Percentiles rank a stretch among this genome's conserved stretches.
Evolutionary conservation across 1,140 invertebrate species (phyloP).

Genomic region (Dendrolimus kikuchii): DNA sequence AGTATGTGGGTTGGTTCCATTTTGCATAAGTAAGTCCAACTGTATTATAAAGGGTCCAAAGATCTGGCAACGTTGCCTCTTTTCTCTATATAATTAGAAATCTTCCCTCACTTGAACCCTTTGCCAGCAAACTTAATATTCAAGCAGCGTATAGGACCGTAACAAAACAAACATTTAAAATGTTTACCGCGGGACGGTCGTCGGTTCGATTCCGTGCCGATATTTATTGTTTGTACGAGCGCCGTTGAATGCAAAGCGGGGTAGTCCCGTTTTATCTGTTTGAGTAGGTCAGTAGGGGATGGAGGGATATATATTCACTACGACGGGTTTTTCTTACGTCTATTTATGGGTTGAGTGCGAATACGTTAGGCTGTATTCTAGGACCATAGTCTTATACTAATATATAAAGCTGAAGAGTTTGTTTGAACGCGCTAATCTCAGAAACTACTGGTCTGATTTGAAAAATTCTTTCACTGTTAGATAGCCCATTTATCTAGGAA

Average conservation of each 20-base stretch:
- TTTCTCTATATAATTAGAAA: background rate
- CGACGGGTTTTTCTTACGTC: no score
- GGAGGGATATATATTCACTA: background rate
- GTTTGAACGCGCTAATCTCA: no score
- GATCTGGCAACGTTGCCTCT: no score
- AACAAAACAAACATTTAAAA: constrained; percentile 14
- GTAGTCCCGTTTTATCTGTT: constrained; percentile 1
- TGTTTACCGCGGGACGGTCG: constrained; percentile 1
- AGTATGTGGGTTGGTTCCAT: no score
- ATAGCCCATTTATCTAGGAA: no score
- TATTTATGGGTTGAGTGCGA: background rate
- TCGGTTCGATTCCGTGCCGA: constrained; percentile 11
- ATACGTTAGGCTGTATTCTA: background rate
- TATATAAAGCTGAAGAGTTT: background rate
- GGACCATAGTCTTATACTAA: background rate
- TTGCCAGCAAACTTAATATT: constrained; percentile 6
- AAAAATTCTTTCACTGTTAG: no score
- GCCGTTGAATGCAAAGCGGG: constrained; percentile 6
- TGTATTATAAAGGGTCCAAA: background rate
- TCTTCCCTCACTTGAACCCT: background rate
- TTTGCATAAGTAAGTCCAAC: no score
- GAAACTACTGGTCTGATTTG: no score
- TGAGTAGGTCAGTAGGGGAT: background rate
- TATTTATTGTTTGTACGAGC: constrained; percentile 14
- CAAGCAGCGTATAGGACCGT: constrained; percentile 6